Evolutionary conservation across 2,888 invertebrate genomes (phyloP).

Genomic region (Nephrotoma guestfalica): DNA sequence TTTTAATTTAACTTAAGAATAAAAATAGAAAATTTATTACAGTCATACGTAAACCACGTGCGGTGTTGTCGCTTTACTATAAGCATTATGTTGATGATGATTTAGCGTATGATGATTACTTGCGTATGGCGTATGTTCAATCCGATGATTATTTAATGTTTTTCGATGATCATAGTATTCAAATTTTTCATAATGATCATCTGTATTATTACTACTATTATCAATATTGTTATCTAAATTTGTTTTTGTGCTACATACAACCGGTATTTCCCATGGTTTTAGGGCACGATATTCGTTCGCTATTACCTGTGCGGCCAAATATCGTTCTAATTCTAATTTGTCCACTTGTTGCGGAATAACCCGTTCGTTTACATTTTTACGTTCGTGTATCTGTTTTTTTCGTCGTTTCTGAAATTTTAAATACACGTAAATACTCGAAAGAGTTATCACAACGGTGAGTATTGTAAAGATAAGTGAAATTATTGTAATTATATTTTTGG

Average conservation of each 20-base stretch:
- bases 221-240: constrained; percentile 6
- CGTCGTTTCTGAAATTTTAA: constrained; percentile 26
- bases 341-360: constrained; percentile 30
- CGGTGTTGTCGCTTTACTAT: constrained; percentile 23
- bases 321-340: constrained; percentile 31
- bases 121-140: not conserved
- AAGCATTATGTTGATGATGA: not conserved
- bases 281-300: constrained; percentile 32
- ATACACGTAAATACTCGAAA: constrained; percentile 29
- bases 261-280: constrained; percentile 31
- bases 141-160: constrained; percentile 20
- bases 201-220: constrained; percentile 23
- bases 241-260: constrained; percentile 21
- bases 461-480: constrained; percentile 31
- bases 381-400: constrained; percentile 28
- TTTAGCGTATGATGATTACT: not conserved
- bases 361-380: constrained; percentile 30
- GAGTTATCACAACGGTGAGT: constrained; percentile 28
- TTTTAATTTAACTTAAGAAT: not conserved
- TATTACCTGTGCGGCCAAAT: constrained; percentile 30
- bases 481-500: constrained; percentile 33
- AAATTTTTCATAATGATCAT: constrained; percentile 32
- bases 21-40: constrained; percentile 12
- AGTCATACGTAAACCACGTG: constrained; percentile 40
- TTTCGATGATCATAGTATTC: constrained; percentile 32